Evolutionary conservation across 2,888 invertebrate genomes (phyloP).

Genomic region (Mesorhabditis sp.): DNA sequence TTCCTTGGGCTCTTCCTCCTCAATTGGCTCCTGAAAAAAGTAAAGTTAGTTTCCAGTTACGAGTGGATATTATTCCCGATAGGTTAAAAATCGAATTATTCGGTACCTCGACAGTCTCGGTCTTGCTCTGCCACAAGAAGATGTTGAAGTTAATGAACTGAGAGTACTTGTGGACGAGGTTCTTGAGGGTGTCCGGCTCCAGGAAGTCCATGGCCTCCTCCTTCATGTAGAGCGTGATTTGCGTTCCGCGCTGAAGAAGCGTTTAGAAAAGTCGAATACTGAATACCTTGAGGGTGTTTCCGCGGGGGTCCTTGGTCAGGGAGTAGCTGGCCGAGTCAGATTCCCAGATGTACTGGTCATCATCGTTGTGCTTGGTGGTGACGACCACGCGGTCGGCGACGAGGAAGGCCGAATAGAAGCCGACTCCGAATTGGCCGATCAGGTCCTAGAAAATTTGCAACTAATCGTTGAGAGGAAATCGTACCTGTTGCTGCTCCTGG

Average conservation of each 20-base stretch:
- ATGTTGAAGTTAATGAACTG: constrained; percentile 99
- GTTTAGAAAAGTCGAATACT: neutral
- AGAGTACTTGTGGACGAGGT: constrained; percentile 91
- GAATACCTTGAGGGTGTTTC: constrained; percentile 73
- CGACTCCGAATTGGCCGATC: constrained; percentile 96
- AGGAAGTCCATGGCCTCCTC: constrained; percentile 94
- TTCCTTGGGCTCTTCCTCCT: constrained; percentile 62
- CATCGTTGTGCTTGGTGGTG: constrained; percentile 88
- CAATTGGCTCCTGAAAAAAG: constrained; percentile 69
- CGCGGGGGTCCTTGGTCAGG: constrained; percentile 85
- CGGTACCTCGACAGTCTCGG: constrained; percentile 35
- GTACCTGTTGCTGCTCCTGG: constrained; percentile 51
- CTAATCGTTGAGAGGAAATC: neutral
- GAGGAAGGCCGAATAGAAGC: constrained; percentile 95
- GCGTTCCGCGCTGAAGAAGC: constrained; percentile 72
- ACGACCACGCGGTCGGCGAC: constrained; percentile 94
- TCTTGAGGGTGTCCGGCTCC: constrained; percentile 83
- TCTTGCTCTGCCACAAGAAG: constrained; percentile 72
- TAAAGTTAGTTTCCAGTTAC: no score
- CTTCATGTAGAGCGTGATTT: constrained; percentile 79
- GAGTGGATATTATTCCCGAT: no score
- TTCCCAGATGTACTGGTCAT: constrained; percentile 94
- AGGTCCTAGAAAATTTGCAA: constrained; percentile 68
- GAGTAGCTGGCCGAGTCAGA: constrained; percentile 86
- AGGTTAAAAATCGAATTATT: neutral